These are phyloP conservation scores for Chaetura pelagica DNA, from an alignment of 2,113 vertebrate genomes.

Conservation along the genomic window DNA sequence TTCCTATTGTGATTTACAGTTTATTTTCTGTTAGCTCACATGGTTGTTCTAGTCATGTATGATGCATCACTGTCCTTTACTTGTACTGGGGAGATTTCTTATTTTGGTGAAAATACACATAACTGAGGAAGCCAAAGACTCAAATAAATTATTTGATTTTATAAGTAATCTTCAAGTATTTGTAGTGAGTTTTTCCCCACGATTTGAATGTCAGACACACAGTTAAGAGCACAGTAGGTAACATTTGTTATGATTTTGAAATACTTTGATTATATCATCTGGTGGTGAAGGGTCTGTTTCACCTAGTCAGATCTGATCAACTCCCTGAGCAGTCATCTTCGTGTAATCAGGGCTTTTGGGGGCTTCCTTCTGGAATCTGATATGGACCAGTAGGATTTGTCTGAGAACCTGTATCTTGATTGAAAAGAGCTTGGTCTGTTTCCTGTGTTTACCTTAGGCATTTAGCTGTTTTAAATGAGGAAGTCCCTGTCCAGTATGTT, in stretches of 20 bases:
- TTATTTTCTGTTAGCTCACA: background rate
- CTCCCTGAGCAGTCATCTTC: background rate
- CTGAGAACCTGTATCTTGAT: background rate
- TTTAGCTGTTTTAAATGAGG: background rate
- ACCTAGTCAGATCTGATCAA: background rate
- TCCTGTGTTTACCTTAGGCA: background rate
- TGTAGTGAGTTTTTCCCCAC: background rate
- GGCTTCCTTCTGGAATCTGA: background rate
- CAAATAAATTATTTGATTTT: background rate
- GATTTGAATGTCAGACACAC: background rate
- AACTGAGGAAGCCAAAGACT: background rate
- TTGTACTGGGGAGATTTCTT: background rate
- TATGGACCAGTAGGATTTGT: background rate
- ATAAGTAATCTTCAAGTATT: background rate
- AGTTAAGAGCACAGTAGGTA: background rate
- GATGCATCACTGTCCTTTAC: background rate
- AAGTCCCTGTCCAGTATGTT: background rate
- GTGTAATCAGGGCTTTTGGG: background rate
- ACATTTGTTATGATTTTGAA: background rate
- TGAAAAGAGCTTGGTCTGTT: background rate
- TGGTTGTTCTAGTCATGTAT: background rate
- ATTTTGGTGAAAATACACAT: background rate
- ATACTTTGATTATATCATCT: background rate
- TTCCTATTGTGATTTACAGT: background rate
- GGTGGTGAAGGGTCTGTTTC: background rate